A percentile compares a stretch with the other conserved stretches of the same genome.
These are phyloP conservation scores for Pasiphila rectangulata DNA, from an alignment of 2,888 invertebrate species.

Conservation along the genomic window DNA sequence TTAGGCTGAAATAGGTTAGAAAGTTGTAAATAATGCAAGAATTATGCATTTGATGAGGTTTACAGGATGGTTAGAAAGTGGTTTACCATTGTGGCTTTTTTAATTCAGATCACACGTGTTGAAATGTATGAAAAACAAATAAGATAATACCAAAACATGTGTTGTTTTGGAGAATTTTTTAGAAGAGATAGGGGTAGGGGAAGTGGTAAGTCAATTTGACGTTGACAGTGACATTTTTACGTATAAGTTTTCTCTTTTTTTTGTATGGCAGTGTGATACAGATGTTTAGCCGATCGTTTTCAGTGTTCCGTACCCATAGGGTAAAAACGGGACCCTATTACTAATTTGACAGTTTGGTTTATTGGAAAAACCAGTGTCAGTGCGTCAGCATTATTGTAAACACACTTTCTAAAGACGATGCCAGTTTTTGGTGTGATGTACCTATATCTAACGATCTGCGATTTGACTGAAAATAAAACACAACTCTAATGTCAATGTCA, in stretches of 20 bases:
- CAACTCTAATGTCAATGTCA: constrained; percentile 5
- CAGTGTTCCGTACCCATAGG: no score
- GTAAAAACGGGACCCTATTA: no score
- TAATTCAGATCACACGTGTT: constrained; percentile 8
- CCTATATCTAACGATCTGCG: no score
- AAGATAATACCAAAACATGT: constrained; percentile 51
- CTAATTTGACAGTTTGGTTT: no score
- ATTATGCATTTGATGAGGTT: not conserved
- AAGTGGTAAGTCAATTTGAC: not conserved
- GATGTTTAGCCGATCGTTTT: no score
- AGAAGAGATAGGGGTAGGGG: not conserved
- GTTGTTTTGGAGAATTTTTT: constrained; percentile 49
- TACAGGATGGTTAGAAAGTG: not conserved
- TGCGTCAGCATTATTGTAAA: no score
- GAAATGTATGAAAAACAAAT: constrained; percentile 26
- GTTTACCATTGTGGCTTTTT: constrained; percentile 49
- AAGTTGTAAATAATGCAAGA: constrained; percentile 1
- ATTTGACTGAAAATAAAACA: no score
- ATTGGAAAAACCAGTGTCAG: no score
- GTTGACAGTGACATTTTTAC: constrained; percentile 9
- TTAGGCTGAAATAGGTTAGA: constrained; percentile 78
- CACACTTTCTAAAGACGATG: no score
- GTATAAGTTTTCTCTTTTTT: not conserved
- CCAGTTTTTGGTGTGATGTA: no score
- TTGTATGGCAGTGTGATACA: no score